Percentiles rank a stretch among this genome's conserved stretches.
Evolutionary conservation across 2,797 vertebrate genomes (phyloP).

Genomic region (Poliocrania exsul): DNA sequence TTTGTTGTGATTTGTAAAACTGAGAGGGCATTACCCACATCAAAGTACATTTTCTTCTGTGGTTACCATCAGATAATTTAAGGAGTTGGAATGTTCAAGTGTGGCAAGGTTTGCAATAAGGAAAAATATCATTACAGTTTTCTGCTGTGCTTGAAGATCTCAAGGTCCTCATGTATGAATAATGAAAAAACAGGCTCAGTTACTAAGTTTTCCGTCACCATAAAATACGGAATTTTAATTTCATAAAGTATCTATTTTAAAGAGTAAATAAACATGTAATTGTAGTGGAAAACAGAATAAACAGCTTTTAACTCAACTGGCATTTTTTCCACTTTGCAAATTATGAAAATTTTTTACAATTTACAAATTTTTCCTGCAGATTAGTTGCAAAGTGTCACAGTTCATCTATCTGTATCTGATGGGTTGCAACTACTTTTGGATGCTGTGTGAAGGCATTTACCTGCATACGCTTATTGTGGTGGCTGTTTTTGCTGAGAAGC

Average conservation of each 20-base stretch:
- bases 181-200: background rate
- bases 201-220: background rate
- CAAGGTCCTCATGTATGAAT: background rate
- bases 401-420: slow-evolving; percentile 95
- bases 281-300: background rate
- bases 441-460: slow-evolving; percentile 97
- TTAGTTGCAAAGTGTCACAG: slow-evolving; percentile 92
- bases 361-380: slow-evolving; percentile 68
- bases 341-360: background rate
- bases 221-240: background rate
- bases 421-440: slow-evolving; percentile 98
- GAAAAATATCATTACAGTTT: background rate
- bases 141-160: background rate
- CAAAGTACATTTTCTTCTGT: background rate
- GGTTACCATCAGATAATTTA: background rate
- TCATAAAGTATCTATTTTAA: background rate
- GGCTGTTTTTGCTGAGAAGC: slow-evolving; percentile 97
- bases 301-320: fast-evolving
- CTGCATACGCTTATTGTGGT: slow-evolving; percentile 97
- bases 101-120: background rate
- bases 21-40: background rate
- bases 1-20: background rate
- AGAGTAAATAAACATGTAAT: background rate
- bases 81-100: background rate
- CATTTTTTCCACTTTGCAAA: background rate